Evolutionary conservation across 2,113 vertebrate genomes (phyloP).

Genomic region (Cygnus buccinator): DNA sequence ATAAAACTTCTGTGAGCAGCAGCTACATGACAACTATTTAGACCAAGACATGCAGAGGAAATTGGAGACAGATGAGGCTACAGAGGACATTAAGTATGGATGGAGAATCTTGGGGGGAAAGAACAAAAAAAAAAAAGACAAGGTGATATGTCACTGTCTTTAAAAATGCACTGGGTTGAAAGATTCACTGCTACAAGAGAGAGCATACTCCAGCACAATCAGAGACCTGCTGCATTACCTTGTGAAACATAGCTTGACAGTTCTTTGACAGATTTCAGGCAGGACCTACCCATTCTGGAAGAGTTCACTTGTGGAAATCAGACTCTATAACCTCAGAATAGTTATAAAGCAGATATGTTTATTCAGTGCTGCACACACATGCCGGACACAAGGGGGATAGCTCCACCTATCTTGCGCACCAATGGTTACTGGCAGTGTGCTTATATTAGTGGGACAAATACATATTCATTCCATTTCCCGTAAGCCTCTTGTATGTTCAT

Average conservation of each 20-base stretch:
- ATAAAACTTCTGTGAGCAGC: not conserved
- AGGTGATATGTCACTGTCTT: not conserved
- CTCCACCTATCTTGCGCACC: no score
- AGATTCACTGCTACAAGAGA: not conserved
- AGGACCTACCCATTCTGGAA: not conserved
- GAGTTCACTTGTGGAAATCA: not conserved
- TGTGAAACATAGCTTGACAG: not conserved
- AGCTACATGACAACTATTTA: not conserved
- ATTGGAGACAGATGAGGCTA: not conserved
- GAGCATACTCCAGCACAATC: not conserved
- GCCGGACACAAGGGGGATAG: no score
- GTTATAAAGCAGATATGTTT: no score
- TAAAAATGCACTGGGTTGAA: not conserved
- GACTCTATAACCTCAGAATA: no score
- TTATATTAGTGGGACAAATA: no score
- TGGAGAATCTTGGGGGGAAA: not conserved
- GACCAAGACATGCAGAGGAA: not conserved
- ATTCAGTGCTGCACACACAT: no score
- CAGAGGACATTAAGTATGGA: not conserved
- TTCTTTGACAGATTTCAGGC: conserved; percentile 1
- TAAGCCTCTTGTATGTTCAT: no score
- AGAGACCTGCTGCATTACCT: not conserved
- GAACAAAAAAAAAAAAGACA: not conserved
- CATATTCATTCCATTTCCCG: no score
- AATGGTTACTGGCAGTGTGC: no score